phyloP scores from a whole-genome alignment of 1,140 invertebrate species.

The Drosophila micromelanica region DNA sequence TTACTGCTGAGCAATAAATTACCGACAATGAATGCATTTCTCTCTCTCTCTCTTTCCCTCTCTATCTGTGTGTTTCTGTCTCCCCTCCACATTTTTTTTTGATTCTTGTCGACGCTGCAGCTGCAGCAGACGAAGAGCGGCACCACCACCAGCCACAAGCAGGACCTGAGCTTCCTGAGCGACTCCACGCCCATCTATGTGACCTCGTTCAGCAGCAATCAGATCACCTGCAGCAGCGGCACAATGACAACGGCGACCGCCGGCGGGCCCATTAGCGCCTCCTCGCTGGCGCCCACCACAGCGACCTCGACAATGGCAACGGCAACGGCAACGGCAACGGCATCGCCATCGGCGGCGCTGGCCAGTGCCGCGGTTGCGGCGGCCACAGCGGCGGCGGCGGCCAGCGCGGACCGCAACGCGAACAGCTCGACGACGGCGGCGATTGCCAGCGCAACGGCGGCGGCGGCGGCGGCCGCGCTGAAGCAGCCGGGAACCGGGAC shows the following conservation, averaged over 20 bases:
- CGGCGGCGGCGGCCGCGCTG: constrained; percentile 41
- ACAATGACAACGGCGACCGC: constrained; percentile 86
- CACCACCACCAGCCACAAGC: constrained; percentile 85
- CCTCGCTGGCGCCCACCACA: constrained; percentile 67
- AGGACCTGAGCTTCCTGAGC: constrained; percentile 86
- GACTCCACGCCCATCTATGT: constrained; percentile 90
- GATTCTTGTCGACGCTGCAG: constrained; percentile 24
- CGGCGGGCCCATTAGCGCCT: constrained; percentile 72
- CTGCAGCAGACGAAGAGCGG: constrained; percentile 84
- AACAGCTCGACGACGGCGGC: constrained; percentile 67
- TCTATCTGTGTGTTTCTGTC: not conserved
- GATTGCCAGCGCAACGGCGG: constrained; percentile 43
- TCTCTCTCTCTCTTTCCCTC: too few relatives aligned
- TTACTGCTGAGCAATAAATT: too few relatives aligned
- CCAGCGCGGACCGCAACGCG: constrained; percentile 63
- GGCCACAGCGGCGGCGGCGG: constrained; percentile 60
- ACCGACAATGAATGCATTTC: too few relatives aligned
- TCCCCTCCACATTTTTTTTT: not conserved
- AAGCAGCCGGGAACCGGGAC: constrained; percentile 49
- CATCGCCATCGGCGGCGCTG: constrained; percentile 53
- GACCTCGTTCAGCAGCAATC: constrained; percentile 89
- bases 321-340: constrained; percentile 17
- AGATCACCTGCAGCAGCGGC: constrained; percentile 86
- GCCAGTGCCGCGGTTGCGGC: constrained; percentile 66
- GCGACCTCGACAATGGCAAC: constrained; percentile 50